Conservation (phyloP, 92 coral and sea anemone genomes). For the Metridium senile region DNA sequence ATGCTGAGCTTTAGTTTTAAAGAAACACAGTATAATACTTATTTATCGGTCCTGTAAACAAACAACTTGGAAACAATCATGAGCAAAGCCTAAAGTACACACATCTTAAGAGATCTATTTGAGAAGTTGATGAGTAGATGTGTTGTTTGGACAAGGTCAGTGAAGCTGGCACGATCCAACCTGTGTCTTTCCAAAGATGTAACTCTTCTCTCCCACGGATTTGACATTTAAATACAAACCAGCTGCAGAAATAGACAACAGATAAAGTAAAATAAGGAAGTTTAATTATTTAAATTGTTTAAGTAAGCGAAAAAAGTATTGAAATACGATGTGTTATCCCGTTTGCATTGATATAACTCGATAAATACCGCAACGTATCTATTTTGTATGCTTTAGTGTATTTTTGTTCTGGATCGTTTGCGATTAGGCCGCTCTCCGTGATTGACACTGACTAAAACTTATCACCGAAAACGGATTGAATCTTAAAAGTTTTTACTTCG, state of each 20-base stretch:
- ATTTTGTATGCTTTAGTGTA: background rate
- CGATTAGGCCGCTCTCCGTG: no score
- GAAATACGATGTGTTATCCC: background rate
- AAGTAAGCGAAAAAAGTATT: background rate
- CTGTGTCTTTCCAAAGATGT: background rate
- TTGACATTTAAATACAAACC: background rate
- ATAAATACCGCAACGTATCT: no score
- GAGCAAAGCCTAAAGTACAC: conserved; percentile 40
- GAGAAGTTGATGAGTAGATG: conserved; percentile 9
- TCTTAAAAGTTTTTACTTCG: background rate
- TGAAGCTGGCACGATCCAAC: background rate
- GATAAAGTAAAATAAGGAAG: background rate
- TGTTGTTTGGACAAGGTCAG: conserved; percentile 32
- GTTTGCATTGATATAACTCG: no score
- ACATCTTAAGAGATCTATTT: conserved; percentile 26
- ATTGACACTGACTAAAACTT: no score
- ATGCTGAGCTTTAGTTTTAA: conserved; percentile 22
- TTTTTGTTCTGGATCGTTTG: background rate
- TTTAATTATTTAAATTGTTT: background rate
- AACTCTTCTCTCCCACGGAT: background rate
- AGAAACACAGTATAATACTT: background rate
- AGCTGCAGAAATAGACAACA: background rate
- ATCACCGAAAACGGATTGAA: background rate
- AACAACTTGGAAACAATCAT: conserved; percentile 11
- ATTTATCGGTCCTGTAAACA: conserved; percentile 14